These are phyloP conservation scores for Lates calcarifer DNA, from an alignment of 2,113 vertebrate genomes.

Conservation along the genomic window DNA sequence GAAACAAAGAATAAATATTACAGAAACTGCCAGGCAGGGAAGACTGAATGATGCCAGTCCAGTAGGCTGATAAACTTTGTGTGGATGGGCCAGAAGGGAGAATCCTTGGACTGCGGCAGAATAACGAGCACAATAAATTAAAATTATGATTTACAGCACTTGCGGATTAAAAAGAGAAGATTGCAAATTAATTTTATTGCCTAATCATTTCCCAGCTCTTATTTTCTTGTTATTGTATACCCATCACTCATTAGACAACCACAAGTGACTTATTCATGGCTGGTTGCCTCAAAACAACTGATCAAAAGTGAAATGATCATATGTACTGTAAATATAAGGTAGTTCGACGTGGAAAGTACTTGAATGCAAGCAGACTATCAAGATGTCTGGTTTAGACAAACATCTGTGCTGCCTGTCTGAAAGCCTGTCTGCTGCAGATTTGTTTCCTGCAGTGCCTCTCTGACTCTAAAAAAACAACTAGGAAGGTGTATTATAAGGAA, in stretches of 20 bases:
- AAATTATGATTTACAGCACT: neutral
- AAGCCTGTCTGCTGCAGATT: too few relatives aligned
- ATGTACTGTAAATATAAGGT: too few relatives aligned
- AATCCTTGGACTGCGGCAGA: neutral
- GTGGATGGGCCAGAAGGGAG: neutral
- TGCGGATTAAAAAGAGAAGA: neutral
- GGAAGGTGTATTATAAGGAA: neutral
- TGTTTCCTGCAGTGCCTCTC: too few relatives aligned
- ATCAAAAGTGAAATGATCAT: too few relatives aligned
- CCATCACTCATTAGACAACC: too few relatives aligned
- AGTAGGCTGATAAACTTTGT: neutral
- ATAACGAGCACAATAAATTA: neutral
- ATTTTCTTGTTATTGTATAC: neutral
- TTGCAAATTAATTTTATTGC: too few relatives aligned
- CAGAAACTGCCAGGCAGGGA: neutral
- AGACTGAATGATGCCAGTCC: neutral
- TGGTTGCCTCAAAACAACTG: neutral
- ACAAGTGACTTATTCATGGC: too few relatives aligned
- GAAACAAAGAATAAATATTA: slow-evolving; percentile 3
- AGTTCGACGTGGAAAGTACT: too few relatives aligned
- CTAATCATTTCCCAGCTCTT: neutral
- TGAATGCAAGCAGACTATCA: too few relatives aligned
- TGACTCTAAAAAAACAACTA: neutral
- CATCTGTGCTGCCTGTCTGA: neutral
- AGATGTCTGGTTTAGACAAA: neutral